These are phyloP conservation scores for Geococcyx californianus DNA, from an alignment of 2,113 vertebrate species.

Conservation along the genomic window DNA sequence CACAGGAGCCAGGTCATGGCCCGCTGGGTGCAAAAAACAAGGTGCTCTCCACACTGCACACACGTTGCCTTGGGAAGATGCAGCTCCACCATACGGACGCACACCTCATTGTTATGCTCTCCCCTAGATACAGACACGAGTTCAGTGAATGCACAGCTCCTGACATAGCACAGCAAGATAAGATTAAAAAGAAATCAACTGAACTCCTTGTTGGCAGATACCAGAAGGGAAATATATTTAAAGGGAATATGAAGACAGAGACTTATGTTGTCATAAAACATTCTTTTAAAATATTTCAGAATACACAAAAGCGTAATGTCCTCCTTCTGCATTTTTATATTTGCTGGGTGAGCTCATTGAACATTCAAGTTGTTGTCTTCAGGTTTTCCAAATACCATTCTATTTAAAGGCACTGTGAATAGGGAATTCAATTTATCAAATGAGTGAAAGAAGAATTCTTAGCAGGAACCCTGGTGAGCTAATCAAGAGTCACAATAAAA, in stretches of 20 bases:
- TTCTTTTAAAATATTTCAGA: background rate
- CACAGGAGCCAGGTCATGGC: accelerated
- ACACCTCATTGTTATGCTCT: accelerated
- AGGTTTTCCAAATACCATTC: conserved; percentile 64
- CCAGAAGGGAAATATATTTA: background rate
- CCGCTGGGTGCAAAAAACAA: background rate
- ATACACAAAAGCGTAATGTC: background rate
- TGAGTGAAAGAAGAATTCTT: conserved; percentile 68
- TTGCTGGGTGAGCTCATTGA: conserved; percentile 44
- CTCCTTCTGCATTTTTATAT: background rate
- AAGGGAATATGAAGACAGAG: background rate
- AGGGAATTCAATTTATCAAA: conserved; percentile 68
- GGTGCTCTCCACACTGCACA: background rate
- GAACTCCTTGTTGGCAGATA: background rate
- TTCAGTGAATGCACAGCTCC: background rate
- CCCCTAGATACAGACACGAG: background rate
- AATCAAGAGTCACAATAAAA: conserved; percentile 72
- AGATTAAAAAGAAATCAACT: background rate
- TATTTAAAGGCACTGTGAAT: conserved; percentile 68
- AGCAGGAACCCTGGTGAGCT: conserved; percentile 66
- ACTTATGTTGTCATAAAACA: background rate
- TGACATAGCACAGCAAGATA: background rate
- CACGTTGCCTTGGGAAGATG: background rate
- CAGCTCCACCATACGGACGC: accelerated
- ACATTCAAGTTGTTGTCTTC: conserved; percentile 49